Base-by-base conservation (phyloP, 2,888 invertebrate genomes). In the Periphyllus acericola region DNA sequence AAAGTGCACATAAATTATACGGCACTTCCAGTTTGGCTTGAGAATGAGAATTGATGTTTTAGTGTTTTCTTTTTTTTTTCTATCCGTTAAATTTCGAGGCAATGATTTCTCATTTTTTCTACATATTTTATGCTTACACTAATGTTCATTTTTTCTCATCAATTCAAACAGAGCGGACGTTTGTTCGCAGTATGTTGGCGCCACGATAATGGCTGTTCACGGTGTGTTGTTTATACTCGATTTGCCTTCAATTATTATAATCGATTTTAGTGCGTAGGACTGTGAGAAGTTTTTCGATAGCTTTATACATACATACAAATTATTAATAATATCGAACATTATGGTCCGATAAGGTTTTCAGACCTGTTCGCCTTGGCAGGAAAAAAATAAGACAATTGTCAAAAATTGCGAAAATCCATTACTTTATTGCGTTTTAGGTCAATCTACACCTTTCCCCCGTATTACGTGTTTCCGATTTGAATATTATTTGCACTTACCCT, bases 201-300 rank as follows among this genome's bases (percentile, higher is more conserved):
- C 72, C 83, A 83, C 36, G n/a, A 74, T 83, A 74, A 83, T 74
- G 55, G 34, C n/a, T 74, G 83, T 74, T 36, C 40, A 6, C 34
- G 32, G 29, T 32, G 68, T 46, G n/a, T 71, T 82, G 40, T 71
- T 60, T 68, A 52, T 46, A 52, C 25, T 82, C 71, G 32, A 82
- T 83, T 34, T 14, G n/a, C n/a, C 36, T 55, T 74, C 55, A 74
- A 74, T 74, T 74, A 83, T 74, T 83, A 36, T 83, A 55, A 55
- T 83, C 52, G 71, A 82, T 82, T 52, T 68, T 71, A 29, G 55
- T 83, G 83, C 72, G 83, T 83, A 83, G 83, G 83, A 83, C 19
- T 74, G 74, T 74, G 76, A 83, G 19, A 83, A 74, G n/a, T 83
- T 83, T 55, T 83, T 83, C 74, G 25, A 55, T 83, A 8, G 2